Evolutionary conservation across 2,113 vertebrate genomes (phyloP), one percentile per base, ranked within the genome.

Genomic region (Xenopus tropicalis): DNA sequence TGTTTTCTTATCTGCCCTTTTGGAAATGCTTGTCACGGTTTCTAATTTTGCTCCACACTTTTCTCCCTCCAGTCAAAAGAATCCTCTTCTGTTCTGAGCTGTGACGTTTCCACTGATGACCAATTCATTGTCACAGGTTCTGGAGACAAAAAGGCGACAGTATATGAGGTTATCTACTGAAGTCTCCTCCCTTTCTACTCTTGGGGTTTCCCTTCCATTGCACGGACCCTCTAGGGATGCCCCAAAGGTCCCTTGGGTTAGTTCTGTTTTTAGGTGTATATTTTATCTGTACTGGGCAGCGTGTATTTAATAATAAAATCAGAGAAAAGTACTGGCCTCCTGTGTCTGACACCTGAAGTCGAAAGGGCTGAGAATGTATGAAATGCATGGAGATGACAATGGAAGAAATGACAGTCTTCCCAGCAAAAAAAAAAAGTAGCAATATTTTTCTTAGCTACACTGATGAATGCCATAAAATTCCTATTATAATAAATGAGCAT

Each of bases 141-240:
- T 0, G 97, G 97, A 56, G 97, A 99, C 89, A 98, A 98, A 91
- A 99, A 99, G 46, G 97, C 97, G 3, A 98, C 97, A 0, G 96
- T 99, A 43, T 99, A 99, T 0, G 97, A 99, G 86, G 96, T 99
- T 82, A 97, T 99, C 83, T 99, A 98, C 89, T 99, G 91, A 98
- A 52, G 67, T 22, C 17, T 42, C 57, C 65, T 14, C 13, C 46
- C 43, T 70, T 46, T 61, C 43, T 46, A 17, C 14, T 0, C 25
- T 29, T 12, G 7, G 22, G 62, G 37, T 37, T 66, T 54, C 68
- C 58, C 67, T 80, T 61, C 66, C 66, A 68, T 51, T 68, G 58
- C 77, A 73, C 48, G 61, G 14, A 59, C 58, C 61, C 58, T 64
- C 4, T 23, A 25, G 59, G 77, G 71, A 25, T 57, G 61, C 37